phyloP scores from a whole-genome alignment of 2,113 vertebrate genomes.

The Puntigrus tetrazona region DNA sequence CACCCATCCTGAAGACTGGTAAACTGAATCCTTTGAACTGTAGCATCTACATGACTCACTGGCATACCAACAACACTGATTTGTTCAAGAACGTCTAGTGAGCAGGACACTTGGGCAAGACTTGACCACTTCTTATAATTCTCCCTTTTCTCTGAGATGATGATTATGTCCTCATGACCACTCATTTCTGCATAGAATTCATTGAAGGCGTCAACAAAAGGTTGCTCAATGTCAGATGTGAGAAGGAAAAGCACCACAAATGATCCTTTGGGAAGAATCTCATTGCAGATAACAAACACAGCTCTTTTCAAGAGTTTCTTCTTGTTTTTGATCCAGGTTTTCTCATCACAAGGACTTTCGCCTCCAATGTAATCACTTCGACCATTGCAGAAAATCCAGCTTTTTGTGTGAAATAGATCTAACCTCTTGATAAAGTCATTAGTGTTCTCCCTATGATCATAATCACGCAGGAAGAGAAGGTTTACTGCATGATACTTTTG shows the following conservation, averaged over 20 bases:
- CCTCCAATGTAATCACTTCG: slow-evolving; percentile 74
- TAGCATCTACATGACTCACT: slow-evolving; percentile 78
- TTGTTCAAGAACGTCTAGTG: slow-evolving; percentile 62
- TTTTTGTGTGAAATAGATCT: slow-evolving; percentile 77
- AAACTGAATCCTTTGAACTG: slow-evolving; percentile 70
- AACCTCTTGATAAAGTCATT: slow-evolving; percentile 64
- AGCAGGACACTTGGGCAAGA: slow-evolving; percentile 74
- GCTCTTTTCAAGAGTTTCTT: slow-evolving; percentile 73
- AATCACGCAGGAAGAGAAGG: slow-evolving; percentile 75
- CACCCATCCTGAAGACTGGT: slow-evolving; percentile 58
- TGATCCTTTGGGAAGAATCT: slow-evolving; percentile 73
- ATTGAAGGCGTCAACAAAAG: slow-evolving; percentile 77
- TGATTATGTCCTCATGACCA: slow-evolving; percentile 77
- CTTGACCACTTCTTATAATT: slow-evolving; percentile 74
- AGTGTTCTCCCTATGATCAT: slow-evolving; percentile 61
- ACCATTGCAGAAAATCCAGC: slow-evolving; percentile 87
- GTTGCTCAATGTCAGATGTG: slow-evolving; percentile 74
- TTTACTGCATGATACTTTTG: slow-evolving; percentile 70
- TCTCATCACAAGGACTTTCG: slow-evolving; percentile 75
- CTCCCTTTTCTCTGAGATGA: slow-evolving; percentile 74
- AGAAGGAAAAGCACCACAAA: slow-evolving; percentile 81
- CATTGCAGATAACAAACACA: slow-evolving; percentile 78
- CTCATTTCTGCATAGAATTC: slow-evolving; percentile 83
- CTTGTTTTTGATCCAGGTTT: slow-evolving; percentile 78
- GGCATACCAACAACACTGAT: slow-evolving; percentile 79